Evolutionary conservation across 35 echinoderm and acorn worm species (phyloP).

Genomic region (Ophioderma brevispina): DNA sequence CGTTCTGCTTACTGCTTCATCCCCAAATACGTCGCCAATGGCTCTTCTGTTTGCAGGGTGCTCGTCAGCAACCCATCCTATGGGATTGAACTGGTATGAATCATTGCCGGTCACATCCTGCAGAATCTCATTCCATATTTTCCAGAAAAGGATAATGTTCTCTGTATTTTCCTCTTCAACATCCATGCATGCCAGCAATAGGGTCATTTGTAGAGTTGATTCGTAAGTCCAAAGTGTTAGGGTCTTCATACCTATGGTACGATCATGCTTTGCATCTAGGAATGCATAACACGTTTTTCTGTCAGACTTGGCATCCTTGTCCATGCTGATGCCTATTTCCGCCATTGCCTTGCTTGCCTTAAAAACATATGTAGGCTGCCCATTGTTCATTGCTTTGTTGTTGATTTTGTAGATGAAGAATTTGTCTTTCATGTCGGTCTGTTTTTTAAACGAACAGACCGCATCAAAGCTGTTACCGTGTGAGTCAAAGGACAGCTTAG

Average conservation of each 20-base stretch:
- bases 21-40: not conserved
- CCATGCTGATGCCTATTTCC: not conserved
- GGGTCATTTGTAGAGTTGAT: not conserved
- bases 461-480: not conserved
- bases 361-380: not conserved
- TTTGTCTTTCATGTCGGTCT: not conserved
- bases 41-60: not conserved
- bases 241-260: constrained; percentile 8
- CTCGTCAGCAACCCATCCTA: not conserved
- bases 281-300: not conserved
- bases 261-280: not conserved
- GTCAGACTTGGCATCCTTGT: not conserved
- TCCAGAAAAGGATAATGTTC: not conserved
- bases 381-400: not conserved
- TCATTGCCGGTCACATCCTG: not conserved
- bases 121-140: constrained; percentile 5
- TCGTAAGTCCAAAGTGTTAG: constrained; percentile 21
- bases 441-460: not conserved
- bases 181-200: constrained; percentile 3
- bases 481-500: not conserved
- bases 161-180: constrained; percentile 9
- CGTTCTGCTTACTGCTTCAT: not conserved
- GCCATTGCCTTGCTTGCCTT: not conserved
- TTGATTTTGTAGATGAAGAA: not conserved
- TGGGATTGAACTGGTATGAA: not conserved